phyloP scores from a whole-genome alignment of 2,888 invertebrate species.

The Antitype chi region DNA sequence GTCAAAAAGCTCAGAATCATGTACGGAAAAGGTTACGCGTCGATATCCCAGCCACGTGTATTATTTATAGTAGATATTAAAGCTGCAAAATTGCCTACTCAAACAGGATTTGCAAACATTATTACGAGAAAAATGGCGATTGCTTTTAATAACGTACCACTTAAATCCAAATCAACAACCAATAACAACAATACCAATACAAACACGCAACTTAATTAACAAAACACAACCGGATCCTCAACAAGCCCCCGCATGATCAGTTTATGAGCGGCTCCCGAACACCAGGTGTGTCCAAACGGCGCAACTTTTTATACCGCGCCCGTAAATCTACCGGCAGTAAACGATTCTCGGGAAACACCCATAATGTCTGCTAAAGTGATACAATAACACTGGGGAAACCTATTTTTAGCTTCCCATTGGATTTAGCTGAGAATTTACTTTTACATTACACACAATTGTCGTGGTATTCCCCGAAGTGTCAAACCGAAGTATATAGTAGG shows the following conservation, averaged over 20 bases:
- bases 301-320: conserved; percentile 73
- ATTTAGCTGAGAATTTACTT: conserved; percentile 51
- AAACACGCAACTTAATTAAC: conserved; percentile 43
- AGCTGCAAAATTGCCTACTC: background rate
- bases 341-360: conserved; percentile 66
- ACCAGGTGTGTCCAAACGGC: conserved; percentile 73
- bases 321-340: conserved; percentile 75
- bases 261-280: conserved; percentile 61
- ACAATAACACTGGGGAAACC: conserved; percentile 59
- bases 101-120: background rate
- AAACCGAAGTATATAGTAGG: background rate
- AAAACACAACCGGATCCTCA: conserved; percentile 42
- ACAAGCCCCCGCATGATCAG: conserved; percentile 54
- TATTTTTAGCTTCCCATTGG: conserved; percentile 55
- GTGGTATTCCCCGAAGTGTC: background rate
- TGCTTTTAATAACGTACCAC: conserved; percentile 4
- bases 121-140: background rate
- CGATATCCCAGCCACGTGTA: background rate
- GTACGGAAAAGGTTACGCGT: too few relatives aligned
- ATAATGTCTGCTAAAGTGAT: conserved; percentile 69
- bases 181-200: conserved; percentile 15
- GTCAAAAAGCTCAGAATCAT: too few relatives aligned
- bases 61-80: background rate
- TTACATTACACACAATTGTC: background rate
- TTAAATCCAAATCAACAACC: conserved; percentile 7